These are phyloP conservation scores for Pygocentrus nattereri DNA, from an alignment of 2,797 vertebrate genomes.

Conservation along the genomic window DNA sequence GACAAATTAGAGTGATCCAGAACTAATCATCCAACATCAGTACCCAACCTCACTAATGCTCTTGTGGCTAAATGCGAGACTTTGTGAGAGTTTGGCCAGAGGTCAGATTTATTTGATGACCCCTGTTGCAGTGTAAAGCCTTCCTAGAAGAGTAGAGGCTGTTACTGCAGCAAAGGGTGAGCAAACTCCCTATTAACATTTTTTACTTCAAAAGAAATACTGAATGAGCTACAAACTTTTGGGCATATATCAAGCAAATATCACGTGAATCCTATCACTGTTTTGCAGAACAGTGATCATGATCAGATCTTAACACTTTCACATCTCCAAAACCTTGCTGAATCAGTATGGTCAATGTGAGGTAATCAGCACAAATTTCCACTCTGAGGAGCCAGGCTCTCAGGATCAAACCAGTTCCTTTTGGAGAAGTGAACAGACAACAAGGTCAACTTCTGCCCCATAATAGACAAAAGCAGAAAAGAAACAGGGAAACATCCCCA, in stretches of 20 bases:
- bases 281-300: not conserved
- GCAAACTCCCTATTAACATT: no score
- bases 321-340: conserved; percentile 1
- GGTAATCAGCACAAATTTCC: not conserved
- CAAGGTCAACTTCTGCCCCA: not conserved
- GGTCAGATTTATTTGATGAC: no score
- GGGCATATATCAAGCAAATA: not conserved
- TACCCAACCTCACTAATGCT: no score
- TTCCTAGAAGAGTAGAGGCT: no score
- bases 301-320: not conserved
- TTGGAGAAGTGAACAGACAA: conserved; percentile 11
- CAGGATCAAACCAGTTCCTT: not conserved
- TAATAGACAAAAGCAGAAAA: not conserved
- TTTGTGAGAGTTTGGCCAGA: no score
- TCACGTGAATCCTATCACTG: not conserved
- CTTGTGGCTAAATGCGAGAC: no score
- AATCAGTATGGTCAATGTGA: not conserved
- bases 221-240: not conserved
- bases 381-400: not conserved
- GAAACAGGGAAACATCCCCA: not conserved
- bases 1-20: no score
- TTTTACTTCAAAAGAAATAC: not conserved
- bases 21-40: no score
- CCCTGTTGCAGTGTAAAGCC: no score
- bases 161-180: no score